These are phyloP conservation scores for Scrobipalpa costella DNA, from an alignment of 2,888 invertebrate species.

Conservation along the genomic window DNA sequence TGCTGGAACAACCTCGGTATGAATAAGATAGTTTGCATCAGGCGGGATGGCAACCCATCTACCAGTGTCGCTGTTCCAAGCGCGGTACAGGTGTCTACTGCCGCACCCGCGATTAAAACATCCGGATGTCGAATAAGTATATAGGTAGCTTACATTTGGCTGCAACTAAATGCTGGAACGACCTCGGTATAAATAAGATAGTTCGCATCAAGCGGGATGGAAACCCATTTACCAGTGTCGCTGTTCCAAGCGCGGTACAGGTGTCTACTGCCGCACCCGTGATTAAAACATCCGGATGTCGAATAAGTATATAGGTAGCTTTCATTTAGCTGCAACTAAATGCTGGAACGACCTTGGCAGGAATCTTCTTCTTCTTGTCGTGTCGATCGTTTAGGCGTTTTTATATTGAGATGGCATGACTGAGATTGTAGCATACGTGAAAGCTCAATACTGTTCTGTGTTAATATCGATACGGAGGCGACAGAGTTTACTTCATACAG, in stretches of 20 bases:
- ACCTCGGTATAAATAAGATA: conserved; percentile 96
- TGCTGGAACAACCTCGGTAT: conserved; percentile 96
- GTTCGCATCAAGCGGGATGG: conserved; percentile 95
- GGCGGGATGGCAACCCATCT: conserved; percentile 95
- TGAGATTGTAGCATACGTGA: too few relatives aligned
- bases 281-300: too few relatives aligned
- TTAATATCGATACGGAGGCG: too few relatives aligned
- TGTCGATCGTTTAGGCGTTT: too few relatives aligned
- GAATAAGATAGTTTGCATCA: conserved; percentile 95
- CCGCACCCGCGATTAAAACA: conserved; percentile 40
- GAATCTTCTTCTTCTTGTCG: too few relatives aligned
- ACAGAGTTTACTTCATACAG: too few relatives aligned
- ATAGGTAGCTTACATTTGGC: conserved; percentile 39
- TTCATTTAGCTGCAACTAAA: conserved; percentile 80
- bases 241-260: conserved; percentile 89
- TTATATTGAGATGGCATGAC: too few relatives aligned
- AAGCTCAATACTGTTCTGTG: too few relatives aligned
- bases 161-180: conserved; percentile 82
- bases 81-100: conserved; percentile 88
- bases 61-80: conserved; percentile 87
- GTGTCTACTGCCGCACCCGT: conserved; percentile 81
- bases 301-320: too few relatives aligned
- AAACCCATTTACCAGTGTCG: conserved; percentile 90
- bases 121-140: too few relatives aligned
- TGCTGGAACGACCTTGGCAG: conserved; percentile 85